A percentile compares a stretch with the other conserved stretches of the same genome.
Conservation (phyloP, 2,797 vertebrate genomes). For the Lagorchestes hirsutus region DNA sequence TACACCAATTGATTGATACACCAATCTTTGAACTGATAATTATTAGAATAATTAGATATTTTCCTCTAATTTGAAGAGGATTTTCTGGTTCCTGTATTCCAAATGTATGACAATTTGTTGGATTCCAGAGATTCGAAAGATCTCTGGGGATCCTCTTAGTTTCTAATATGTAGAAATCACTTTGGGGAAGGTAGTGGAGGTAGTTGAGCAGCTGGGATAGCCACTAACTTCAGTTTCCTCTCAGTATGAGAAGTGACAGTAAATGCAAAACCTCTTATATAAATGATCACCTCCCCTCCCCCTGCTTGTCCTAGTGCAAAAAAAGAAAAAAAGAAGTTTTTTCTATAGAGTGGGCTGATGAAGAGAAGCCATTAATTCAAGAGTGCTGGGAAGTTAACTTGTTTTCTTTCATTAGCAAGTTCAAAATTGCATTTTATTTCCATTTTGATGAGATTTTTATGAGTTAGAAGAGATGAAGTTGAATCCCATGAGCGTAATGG, state of each 20-base stretch:
- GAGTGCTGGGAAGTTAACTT: slow-evolving; percentile 79
- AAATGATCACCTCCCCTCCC: slow-evolving; percentile 69
- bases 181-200: background rate
- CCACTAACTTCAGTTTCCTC: background rate
- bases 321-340: slow-evolving; percentile 71
- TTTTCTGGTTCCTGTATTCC: background rate
- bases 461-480: slow-evolving; percentile 85
- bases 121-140: background rate
- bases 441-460: slow-evolving; percentile 89
- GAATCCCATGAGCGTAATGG: slow-evolving; percentile 86
- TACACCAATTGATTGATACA: background rate
- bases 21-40: background rate
- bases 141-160: background rate
- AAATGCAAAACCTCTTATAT: slow-evolving; percentile 55
- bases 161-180: background rate
- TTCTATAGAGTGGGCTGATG: slow-evolving; percentile 74
- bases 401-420: slow-evolving; percentile 85
- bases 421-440: slow-evolving; percentile 88
- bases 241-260: slow-evolving; percentile 56
- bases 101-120: background rate
- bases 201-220: background rate
- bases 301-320: slow-evolving; percentile 77
- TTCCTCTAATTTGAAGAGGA: background rate
- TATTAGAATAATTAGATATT: slow-evolving; percentile 9
- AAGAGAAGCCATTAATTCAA: slow-evolving; percentile 84